A percentile compares a stretch with the other conserved stretches of the same genome.
Evolutionary conservation across 35 echinoderm and acorn worm genomes (phyloP).

Genomic region (Hemicentrotus pulcherrimus): DNA sequence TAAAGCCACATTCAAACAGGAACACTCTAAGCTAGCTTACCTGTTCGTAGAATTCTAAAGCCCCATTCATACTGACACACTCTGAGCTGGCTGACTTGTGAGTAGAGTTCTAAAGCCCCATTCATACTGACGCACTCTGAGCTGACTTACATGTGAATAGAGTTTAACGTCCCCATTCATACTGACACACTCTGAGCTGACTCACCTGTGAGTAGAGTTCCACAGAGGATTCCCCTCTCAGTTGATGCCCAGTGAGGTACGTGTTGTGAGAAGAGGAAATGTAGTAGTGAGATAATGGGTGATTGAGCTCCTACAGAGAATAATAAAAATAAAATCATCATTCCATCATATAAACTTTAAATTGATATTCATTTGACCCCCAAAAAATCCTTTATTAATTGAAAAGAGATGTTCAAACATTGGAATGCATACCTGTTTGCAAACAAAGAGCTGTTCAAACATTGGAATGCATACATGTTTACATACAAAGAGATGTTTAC

Average conservation of each 20-base stretch:
- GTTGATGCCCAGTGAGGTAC: conserved; percentile 95
- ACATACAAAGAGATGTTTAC: too few species aligned
- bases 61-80: too few species aligned
- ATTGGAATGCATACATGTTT: too few species aligned
- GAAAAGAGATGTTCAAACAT: too few species aligned
- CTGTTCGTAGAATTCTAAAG: too few species aligned
- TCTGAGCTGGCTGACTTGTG: background rate
- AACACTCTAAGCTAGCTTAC: too few species aligned
- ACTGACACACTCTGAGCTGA: background rate
- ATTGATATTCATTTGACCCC: too few species aligned
- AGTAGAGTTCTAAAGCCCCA: background rate
- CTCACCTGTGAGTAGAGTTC: conserved; percentile 96
- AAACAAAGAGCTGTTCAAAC: too few species aligned
- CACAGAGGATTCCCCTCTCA: conserved; percentile 90
- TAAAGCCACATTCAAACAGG: too few species aligned
- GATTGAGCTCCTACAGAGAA: conserved; percentile 69
- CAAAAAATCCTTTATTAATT: too few species aligned
- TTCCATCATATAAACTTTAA: background rate
- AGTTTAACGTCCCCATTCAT: background rate
- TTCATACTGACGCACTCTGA: background rate
- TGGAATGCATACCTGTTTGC: too few species aligned
- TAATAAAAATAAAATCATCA: background rate
- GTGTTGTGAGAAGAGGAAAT: conserved; percentile 92
- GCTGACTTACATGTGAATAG: background rate
- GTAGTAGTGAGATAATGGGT: conserved; percentile 92